Evolutionary conservation across 1,140 invertebrate species (phyloP), one percentile per base, ranked within the genome.

Genomic region (Pachyrhynchus sulphureomaculatus): DNA sequence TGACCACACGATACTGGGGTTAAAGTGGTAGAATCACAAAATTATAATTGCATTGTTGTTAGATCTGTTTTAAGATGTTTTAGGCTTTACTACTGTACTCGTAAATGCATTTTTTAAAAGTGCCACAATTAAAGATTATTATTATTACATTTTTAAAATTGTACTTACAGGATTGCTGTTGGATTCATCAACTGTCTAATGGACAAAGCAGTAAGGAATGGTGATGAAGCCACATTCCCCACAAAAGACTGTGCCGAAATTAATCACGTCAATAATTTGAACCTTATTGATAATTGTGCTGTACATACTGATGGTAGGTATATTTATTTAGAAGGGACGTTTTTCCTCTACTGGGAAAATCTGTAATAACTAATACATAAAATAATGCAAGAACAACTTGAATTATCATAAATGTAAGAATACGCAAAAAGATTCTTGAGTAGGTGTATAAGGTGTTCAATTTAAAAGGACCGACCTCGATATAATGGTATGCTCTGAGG

Each of bases 181-280:
- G 77, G 75, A 53, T 82, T 80, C 45, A 76, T 81, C 64, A 80
- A 79, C 64, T 82, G 80, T 60, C 69, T 82, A 48, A 82, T 82
- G 80, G 67, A 66, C 23, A 75, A 72, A 59, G 74, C 73, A 2
- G 74, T 76, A 48, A 75, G 49, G 20, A 65, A 65, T 24, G 61
- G 51, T 6, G 52, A 56, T 10, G 17, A 66, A 23, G 64, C 56
- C 8, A 48, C 20, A 0, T 72, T 71, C 29, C 71, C 72, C 3
- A 68, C 64, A 1, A 64, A 62, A 24, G 55, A 72, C 26, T 82
- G 81, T 26, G 80, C 79, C 2, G 52, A 65, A 15, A 67, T 75
- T 26, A 79, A 74, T 51, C 72, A 77, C 17, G 72, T 80, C 21
- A 72, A 70, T 13, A 77, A 72, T 64, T 75, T 73, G 66, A 69